A percentile compares a stretch with the other conserved stretches of the same genome.
Evolutionary conservation across 1,140 invertebrate genomes (phyloP).

Genomic region (Drosophila equinoxialis): DNA sequence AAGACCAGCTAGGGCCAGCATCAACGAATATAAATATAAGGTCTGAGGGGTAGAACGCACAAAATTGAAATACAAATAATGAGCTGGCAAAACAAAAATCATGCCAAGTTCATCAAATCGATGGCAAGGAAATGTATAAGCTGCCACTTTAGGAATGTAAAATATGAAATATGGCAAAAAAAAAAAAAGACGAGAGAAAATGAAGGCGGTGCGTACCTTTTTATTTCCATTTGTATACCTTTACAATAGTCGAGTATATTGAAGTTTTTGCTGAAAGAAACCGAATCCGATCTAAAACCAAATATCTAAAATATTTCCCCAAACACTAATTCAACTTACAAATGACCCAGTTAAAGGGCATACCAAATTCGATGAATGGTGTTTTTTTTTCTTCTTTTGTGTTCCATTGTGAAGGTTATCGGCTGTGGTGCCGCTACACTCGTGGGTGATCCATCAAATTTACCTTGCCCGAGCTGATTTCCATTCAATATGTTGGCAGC

Average conservation of each 20-base stretch:
- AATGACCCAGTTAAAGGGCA: too few species aligned
- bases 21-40: neutral
- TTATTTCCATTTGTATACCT: neutral
- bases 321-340: too few species aligned
- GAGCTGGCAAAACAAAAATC: slow-evolving; percentile 79
- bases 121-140: slow-evolving; percentile 63
- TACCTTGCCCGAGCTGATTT: slow-evolving; percentile 55
- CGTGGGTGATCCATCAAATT: slow-evolving; percentile 73
- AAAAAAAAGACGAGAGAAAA: neutral
- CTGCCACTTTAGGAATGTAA: slow-evolving; percentile 62
- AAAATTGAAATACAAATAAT: slow-evolving; percentile 78
- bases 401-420: slow-evolving; percentile 20
- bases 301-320: too few species aligned
- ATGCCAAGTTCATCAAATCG: slow-evolving; percentile 71
- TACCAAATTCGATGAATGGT: too few species aligned
- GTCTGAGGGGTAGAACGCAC: slow-evolving; percentile 36
- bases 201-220: neutral
- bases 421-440: slow-evolving; percentile 17
- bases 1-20: neutral
- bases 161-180: slow-evolving; percentile 66
- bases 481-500: slow-evolving; percentile 61
- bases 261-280: too few species aligned
- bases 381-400: neutral
- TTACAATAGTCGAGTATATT: too few species aligned
- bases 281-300: too few species aligned